These are phyloP conservation scores for Acronicta psi DNA, from an alignment of 2,888 invertebrate genomes.

Conservation along the genomic window DNA sequence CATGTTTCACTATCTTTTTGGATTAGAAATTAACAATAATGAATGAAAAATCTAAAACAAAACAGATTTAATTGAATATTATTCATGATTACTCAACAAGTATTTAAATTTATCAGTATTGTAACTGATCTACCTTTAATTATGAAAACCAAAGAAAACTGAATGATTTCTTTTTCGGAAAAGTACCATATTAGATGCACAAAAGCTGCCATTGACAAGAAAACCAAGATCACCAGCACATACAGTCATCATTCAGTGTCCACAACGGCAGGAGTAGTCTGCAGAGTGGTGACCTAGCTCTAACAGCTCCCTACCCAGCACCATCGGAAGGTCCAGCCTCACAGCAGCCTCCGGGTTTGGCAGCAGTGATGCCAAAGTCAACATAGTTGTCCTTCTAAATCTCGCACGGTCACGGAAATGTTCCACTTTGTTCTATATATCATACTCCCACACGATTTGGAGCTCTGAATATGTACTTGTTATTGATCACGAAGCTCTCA, in stretches of 20 bases:
- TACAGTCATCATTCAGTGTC: constrained; percentile 35
- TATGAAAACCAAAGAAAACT: constrained; percentile 19
- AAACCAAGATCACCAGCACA: constrained; percentile 22
- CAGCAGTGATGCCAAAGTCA: constrained; percentile 79
- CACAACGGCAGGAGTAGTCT: constrained; percentile 8
- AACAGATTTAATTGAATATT: too few species aligned
- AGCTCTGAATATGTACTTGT: constrained; percentile 84
- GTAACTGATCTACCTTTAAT: constrained; percentile 2
- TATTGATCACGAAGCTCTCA: constrained; percentile 90
- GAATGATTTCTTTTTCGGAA: constrained; percentile 19
- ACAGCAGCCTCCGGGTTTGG: constrained; percentile 67
- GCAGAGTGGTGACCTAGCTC: constrained; percentile 51
- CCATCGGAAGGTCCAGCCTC: constrained; percentile 78
- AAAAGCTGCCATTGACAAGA: constrained; percentile 34
- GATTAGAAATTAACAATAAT: neutral
- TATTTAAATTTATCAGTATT: constrained; percentile 2
- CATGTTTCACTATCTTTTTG: too few species aligned
- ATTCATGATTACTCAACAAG: too few species aligned
- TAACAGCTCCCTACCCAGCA: constrained; percentile 76
- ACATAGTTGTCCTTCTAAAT: constrained; percentile 80
- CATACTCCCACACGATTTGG: constrained; percentile 72
- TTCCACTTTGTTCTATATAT: constrained; percentile 80
- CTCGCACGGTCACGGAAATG: constrained; percentile 87
- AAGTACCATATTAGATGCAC: constrained; percentile 31
- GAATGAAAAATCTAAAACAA: too few species aligned